phyloP scores from a whole-genome alignment of 2,888 invertebrate species.

The Helobdella robusta region DNA sequence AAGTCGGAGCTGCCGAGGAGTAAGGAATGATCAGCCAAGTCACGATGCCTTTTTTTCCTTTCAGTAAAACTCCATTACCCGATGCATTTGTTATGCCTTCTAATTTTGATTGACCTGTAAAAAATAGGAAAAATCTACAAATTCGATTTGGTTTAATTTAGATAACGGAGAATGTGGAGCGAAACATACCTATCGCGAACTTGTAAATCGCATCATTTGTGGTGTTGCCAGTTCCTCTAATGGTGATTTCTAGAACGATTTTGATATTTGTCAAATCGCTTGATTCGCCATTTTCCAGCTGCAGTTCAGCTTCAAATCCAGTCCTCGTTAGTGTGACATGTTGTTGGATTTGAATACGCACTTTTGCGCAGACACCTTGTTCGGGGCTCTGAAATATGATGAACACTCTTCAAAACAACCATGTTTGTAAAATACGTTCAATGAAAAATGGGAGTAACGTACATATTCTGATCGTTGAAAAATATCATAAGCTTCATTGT shows the following conservation, averaged over 20 bases:
- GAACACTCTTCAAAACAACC: too few species aligned
- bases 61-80: slow-evolving; percentile 33
- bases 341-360: slow-evolving; percentile 31
- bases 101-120: slow-evolving; percentile 34
- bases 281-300: slow-evolving; percentile 31
- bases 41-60: slow-evolving; percentile 26
- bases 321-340: slow-evolving; percentile 27
- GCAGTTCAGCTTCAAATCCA: slow-evolving; percentile 29
- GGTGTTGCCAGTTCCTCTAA: background rate
- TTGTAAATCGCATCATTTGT: slow-evolving; percentile 7
- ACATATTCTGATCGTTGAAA: slow-evolving; percentile 31
- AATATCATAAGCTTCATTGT: slow-evolving; percentile 30
- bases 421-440: too few species aligned
- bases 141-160: too few species aligned
- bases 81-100: slow-evolving; percentile 35
- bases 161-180: too few species aligned
- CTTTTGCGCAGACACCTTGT: slow-evolving; percentile 31
- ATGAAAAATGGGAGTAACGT: too few species aligned
- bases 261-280: slow-evolving; percentile 23
- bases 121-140: too few species aligned
- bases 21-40: slow-evolving; percentile 39
- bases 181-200: slow-evolving; percentile 26
- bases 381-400: slow-evolving; percentile 20
- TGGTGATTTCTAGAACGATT: slow-evolving; percentile 25
- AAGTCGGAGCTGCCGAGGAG: slow-evolving; percentile 35